phyloP scores from a whole-genome alignment of 1,140 invertebrate genomes.

The Elymnias hypermnestra region DNA sequence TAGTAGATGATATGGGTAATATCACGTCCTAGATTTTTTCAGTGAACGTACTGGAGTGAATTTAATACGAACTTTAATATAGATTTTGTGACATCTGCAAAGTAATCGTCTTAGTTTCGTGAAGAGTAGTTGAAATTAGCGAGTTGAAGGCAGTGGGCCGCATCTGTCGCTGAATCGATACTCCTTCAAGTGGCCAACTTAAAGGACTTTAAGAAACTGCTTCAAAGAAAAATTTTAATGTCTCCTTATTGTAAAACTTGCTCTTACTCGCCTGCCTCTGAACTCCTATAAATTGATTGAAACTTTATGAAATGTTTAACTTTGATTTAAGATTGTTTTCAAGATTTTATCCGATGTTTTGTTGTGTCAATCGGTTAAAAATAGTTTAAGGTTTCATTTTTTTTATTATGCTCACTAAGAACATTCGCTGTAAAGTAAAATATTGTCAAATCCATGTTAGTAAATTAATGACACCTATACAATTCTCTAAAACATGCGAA shows the following conservation, averaged over 20 bases:
- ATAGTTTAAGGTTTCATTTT: no score
- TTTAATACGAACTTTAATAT: slow-evolving; percentile 27
- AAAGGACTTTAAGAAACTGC: slow-evolving; percentile 20
- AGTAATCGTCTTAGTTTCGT: slow-evolving; percentile 36
- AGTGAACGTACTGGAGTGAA: slow-evolving; percentile 9
- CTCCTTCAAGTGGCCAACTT: slow-evolving; percentile 20
- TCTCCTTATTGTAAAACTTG: slow-evolving; percentile 8
- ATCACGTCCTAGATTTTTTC: slow-evolving; percentile 1
- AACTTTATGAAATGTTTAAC: not conserved
- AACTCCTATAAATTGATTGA: slow-evolving; percentile 5
- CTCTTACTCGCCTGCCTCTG: not conserved
- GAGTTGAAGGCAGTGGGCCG: slow-evolving; percentile 28
- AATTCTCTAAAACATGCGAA: no score
- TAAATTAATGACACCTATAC: no score
- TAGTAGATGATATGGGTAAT: not conserved
- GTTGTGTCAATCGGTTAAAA: no score
- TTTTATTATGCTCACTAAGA: no score
- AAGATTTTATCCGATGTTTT: no score
- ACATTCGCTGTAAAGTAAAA: no score
- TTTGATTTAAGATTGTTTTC: slow-evolving; percentile 2
- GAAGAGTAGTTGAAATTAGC: slow-evolving; percentile 37
- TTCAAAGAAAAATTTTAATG: slow-evolving; percentile 19
- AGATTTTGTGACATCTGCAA: slow-evolving; percentile 29
- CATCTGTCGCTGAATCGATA: slow-evolving; percentile 36
- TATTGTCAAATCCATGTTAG: no score